A percentile compares a stretch with the other conserved stretches of the same genome.
Evolutionary conservation across 2,113 vertebrate genomes (phyloP).

Genomic region (Telmatochromis bifrenatus): DNA sequence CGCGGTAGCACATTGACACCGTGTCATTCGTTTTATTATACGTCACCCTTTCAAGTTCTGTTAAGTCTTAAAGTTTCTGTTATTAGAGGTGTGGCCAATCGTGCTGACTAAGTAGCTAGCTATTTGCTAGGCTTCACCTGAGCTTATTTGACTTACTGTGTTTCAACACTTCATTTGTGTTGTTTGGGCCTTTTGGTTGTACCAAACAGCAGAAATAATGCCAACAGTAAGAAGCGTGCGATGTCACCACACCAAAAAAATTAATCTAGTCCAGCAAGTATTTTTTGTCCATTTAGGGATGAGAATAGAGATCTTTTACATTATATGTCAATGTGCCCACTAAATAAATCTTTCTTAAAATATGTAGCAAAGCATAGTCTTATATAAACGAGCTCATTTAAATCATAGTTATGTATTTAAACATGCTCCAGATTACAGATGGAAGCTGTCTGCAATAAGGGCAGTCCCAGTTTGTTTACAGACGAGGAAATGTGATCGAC

Average conservation of each 20-base stretch:
- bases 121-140: neutral
- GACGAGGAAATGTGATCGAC: neutral
- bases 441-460: neutral
- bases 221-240: neutral
- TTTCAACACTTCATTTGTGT: neutral
- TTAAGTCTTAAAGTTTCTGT: neutral
- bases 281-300: neutral
- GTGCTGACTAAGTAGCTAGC: neutral
- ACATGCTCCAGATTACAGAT: neutral
- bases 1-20: fast-evolving
- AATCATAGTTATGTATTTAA: neutral
- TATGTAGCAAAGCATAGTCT: neutral
- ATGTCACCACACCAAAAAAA: neutral
- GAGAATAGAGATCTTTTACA: neutral
- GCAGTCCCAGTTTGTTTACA: neutral
- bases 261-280: neutral
- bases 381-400: neutral
- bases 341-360: neutral
- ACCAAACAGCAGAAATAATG: neutral
- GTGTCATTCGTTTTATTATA: neutral
- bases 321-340: neutral
- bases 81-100: neutral
- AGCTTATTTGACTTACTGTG: neutral
- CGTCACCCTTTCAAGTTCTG: neutral
- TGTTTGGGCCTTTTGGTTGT: neutral